Conservation (phyloP, 2,113 vertebrate species). For the Dunckerocampus dactyliophorus region DNA sequence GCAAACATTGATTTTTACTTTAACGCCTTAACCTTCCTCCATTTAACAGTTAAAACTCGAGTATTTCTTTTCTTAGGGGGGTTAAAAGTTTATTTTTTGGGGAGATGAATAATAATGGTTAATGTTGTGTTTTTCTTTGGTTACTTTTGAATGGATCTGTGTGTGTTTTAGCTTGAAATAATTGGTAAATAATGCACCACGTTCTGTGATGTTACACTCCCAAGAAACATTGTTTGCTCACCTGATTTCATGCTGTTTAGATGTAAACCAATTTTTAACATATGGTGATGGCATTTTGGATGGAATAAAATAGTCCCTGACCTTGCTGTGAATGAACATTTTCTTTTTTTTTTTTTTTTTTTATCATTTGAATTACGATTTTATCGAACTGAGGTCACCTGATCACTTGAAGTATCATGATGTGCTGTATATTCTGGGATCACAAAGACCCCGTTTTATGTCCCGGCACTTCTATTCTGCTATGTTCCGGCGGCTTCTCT, state of each 20-base stretch:
- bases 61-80: background rate
- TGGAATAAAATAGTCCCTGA: slow-evolving; percentile 35
- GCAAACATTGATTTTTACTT: background rate
- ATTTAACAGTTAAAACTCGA: background rate
- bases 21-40: background rate
- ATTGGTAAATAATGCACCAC: background rate
- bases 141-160: slow-evolving; percentile 1
- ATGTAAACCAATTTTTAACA: slow-evolving; percentile 15
- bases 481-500: no score
- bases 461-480: no score
- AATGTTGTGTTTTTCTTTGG: background rate
- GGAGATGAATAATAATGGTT: background rate
- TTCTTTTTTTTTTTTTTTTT: background rate
- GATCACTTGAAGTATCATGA: no score
- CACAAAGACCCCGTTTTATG: no score
- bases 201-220: slow-evolving; percentile 10
- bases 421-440: no score
- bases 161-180: slow-evolving; percentile 1
- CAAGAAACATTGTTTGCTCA: background rate
- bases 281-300: slow-evolving; percentile 2
- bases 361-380: no score
- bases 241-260: slow-evolving; percentile 21
- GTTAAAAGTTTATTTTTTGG: background rate
- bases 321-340: background rate
- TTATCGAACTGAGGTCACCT: no score